A percentile compares a stretch with the other conserved stretches of the same genome.
Conservation (phyloP, 2,113 vertebrate species). For the Anoplopoma fimbria region DNA sequence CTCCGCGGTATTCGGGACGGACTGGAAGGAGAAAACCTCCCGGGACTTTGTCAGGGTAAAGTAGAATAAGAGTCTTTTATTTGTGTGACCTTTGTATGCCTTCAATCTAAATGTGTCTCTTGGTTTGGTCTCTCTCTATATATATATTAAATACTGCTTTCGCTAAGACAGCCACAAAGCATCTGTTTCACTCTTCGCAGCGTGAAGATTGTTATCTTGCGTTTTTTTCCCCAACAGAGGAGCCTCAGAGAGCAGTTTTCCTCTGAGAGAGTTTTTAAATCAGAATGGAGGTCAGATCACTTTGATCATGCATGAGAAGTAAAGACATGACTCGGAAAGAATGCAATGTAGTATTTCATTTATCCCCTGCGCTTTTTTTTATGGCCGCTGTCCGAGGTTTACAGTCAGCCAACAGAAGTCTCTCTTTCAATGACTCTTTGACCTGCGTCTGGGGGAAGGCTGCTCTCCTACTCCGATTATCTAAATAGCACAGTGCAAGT, state of each 20-base stretch:
- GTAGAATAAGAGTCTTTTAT: not conserved
- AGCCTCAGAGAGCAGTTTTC: constrained; percentile 8
- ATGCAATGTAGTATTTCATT: constrained; percentile 1
- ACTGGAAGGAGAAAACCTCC: constrained; percentile 99
- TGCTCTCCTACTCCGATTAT: not conserved
- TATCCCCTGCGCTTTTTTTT: no score
- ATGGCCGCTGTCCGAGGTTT: no score
- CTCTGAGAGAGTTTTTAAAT: constrained; percentile 25
- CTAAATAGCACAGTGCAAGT: not conserved
- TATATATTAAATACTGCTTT: not conserved
- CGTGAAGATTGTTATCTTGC: not conserved
- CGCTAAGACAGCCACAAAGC: constrained; percentile 1
- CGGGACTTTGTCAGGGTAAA: constrained; percentile 98
- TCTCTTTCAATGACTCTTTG: not conserved
- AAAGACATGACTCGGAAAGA: constrained; percentile 2
- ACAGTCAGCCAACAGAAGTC: not conserved
- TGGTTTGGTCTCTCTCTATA: not conserved
- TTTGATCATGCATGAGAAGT: constrained; percentile 4
- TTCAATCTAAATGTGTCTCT: not conserved
- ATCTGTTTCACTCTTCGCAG: not conserved
- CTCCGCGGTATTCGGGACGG: constrained; percentile 95
- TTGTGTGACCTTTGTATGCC: not conserved
- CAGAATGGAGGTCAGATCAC: constrained; percentile 14
- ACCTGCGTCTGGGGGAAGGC: not conserved
- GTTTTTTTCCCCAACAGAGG: not conserved